phyloP scores from a whole-genome alignment of 2,797 vertebrate genomes.

The Merluccius polli region DNA sequence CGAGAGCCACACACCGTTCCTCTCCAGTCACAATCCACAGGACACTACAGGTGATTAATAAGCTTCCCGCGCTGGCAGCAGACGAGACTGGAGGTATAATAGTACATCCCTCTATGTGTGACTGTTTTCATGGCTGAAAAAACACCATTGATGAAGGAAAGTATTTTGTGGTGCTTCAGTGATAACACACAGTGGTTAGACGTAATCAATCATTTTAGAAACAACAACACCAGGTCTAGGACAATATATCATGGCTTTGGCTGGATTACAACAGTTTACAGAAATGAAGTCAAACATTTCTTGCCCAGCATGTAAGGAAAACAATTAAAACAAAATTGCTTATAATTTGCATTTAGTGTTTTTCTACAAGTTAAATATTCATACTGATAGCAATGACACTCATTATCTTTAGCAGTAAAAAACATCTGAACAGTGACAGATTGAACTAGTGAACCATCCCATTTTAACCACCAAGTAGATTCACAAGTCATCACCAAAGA shows the following conservation, averaged over 20 bases:
- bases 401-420: neutral
- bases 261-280: neutral
- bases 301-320: neutral
- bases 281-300: neutral
- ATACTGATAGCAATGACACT: neutral
- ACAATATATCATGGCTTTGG: neutral
- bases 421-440: too few relatives aligned
- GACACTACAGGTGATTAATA: constrained; percentile 36
- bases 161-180: neutral
- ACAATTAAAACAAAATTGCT: neutral
- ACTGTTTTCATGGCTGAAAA: neutral
- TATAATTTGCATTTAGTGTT: neutral
- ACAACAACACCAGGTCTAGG: neutral
- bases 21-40: constrained; percentile 20
- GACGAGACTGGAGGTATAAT: neutral
- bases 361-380: neutral
- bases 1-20: neutral
- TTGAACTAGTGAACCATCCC: neutral
- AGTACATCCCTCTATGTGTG: neutral
- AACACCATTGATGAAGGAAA: neutral
- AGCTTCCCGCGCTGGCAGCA: constrained; percentile 26
- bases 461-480: neutral
- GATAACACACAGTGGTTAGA: neutral
- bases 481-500: too few relatives aligned
- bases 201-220: neutral